Base-by-base conservation (phyloP, 2,113 vertebrate genomes). In the Antigone vipio region DNA sequence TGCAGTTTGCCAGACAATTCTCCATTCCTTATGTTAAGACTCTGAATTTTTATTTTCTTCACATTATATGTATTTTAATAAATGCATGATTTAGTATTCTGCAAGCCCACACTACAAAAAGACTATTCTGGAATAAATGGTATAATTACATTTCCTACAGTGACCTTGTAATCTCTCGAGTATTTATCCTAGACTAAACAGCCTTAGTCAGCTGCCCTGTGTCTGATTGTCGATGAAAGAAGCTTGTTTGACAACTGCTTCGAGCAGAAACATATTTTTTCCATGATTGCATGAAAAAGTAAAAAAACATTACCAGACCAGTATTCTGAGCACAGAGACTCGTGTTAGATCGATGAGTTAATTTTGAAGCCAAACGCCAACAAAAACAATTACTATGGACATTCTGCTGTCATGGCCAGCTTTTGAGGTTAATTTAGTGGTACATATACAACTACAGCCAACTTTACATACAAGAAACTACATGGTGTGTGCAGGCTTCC, bases 131-230 rank as follows among this genome's bases (percentile, higher is more conserved):
- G 98, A 97, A 98, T 97, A 96, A 97, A 98, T 75, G 95, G 92
- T 90, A 96, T 98, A 98, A 98, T 98, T 98, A 98, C 97, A 98
- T 98, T 98, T 99, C 98, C 99, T 98, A 94, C 92, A 96, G 96
- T 88, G 97, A 98, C 98, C 98, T 98, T 96, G 97, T 97, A 98
- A 98, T 99, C 99, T 99, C 98, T 82, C 45, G 98, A 99, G 99
- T 98, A 97, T 98, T 98, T 97, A 97, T 97, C 97, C 98, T 98
- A 99, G 99, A 99, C 99, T 99, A 99, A 99, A 99, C 99, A 99
- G 97, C 98, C 97, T 98, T 87, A 95, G 98, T 99, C 98, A 99
- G 99, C 99, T 99, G 99, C 98, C 98, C 97, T 97, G 97, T 97
- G 98, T 99, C 98, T 98, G 98, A 98, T 91, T 97, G 96, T 93